Conservation (phyloP, 2,888 invertebrate species). For the Psococerastis gibbosa region DNA sequence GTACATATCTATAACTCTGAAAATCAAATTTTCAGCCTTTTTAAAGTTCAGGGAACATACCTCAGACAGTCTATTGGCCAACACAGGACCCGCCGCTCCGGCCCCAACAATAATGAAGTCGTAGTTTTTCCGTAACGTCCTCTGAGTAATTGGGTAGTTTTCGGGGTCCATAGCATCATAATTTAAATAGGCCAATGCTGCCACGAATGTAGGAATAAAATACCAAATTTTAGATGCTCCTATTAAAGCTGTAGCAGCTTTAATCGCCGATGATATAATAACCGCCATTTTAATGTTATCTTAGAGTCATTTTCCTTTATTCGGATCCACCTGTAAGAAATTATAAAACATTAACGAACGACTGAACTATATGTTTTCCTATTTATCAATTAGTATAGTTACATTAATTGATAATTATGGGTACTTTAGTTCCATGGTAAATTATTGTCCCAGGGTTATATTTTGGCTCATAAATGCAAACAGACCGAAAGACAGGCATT, state of each 20-base stretch:
- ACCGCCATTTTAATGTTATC: conserved; percentile 24
- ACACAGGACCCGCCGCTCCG: conserved; percentile 53
- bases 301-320: conserved; percentile 23
- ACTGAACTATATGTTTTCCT: not conserved
- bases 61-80: conserved; percentile 30
- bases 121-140: conserved; percentile 44
- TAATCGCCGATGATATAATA: conserved; percentile 43
- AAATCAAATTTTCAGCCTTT: no score
- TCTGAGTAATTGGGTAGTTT: conserved; percentile 52
- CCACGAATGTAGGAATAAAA: conserved; percentile 54
- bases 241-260: conserved; percentile 46
- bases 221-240: conserved; percentile 48
- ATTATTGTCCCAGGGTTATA: no score
- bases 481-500: no score
- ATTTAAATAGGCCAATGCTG: conserved; percentile 60
- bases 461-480: no score
- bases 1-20: no score
- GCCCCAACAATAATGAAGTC: conserved; percentile 70
- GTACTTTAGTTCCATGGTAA: no score
- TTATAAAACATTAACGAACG: not conserved
- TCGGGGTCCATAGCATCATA: conserved; percentile 74
- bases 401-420: no score
- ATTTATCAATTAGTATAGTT: no score
- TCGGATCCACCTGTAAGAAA: not conserved
- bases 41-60: no score